Evolutionary conservation across 2,797 vertebrate genomes (phyloP).

Genomic region (Varecia variegata): DNA sequence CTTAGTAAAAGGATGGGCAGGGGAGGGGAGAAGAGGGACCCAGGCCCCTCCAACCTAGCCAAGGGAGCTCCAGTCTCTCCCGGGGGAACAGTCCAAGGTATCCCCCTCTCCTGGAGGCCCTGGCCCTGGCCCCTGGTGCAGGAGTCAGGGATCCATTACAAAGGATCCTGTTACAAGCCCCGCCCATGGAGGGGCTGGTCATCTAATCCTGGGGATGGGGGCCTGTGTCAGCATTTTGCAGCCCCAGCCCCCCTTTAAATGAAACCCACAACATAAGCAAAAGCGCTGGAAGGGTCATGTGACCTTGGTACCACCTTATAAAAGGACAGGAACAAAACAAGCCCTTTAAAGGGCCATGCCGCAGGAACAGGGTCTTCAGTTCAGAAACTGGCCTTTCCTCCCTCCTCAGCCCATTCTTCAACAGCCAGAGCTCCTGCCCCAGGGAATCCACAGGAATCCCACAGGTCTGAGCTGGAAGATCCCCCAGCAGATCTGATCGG

Average conservation of each 20-base stretch:
- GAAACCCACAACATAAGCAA: slow-evolving; percentile 70
- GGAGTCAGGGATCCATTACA: slow-evolving; percentile 68
- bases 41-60: not conserved
- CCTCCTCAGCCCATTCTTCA: not conserved
- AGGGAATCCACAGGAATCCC: not conserved
- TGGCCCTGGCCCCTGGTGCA: not conserved
- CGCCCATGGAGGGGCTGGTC: slow-evolving; percentile 42
- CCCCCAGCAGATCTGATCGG: not conserved
- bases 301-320: slow-evolving; percentile 65
- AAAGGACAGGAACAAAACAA: slow-evolving; percentile 32
- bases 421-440: not conserved
- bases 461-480: slow-evolving; percentile 52
- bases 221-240: slow-evolving; percentile 63
- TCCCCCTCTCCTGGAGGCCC: slow-evolving; percentile 26
- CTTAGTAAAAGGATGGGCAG: not conserved
- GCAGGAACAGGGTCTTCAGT: not conserved
- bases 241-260: slow-evolving; percentile 66
- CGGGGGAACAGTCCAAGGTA: not conserved
- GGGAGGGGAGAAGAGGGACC: not conserved
- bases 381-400: not conserved
- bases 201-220: slow-evolving; percentile 42
- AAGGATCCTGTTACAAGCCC: slow-evolving; percentile 57
- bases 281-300: slow-evolving; percentile 65
- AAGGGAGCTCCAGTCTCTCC: not conserved
- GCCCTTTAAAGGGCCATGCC: slow-evolving; percentile 49